Evolutionary conservation across 2,113 vertebrate genomes (phyloP).

Genomic region (Lycaon pictus): DNA sequence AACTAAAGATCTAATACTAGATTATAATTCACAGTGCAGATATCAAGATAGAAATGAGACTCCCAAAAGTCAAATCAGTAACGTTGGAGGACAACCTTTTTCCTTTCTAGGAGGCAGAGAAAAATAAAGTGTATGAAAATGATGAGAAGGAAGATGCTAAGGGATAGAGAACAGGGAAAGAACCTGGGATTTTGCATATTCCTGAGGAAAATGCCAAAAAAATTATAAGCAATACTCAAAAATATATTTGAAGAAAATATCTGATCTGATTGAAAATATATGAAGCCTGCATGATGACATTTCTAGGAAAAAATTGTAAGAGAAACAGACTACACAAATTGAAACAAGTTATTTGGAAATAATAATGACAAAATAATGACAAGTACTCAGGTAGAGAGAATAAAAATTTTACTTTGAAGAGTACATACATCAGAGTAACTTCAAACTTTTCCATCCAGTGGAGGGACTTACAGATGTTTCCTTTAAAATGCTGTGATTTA

Average conservation of each 20-base stretch:
- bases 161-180: neutral
- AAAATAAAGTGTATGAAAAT: neutral
- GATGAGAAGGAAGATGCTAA: neutral
- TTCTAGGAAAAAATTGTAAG: neutral
- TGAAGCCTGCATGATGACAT: neutral
- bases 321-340: neutral
- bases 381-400: neutral
- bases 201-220: neutral
- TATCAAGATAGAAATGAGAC: neutral
- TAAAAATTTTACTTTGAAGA: neutral
- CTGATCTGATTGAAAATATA: neutral
- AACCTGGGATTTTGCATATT: neutral
- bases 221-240: neutral
- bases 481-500: neutral
- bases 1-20: neutral
- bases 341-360: neutral
- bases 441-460: neutral
- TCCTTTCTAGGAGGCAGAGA: neutral
- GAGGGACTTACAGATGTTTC: neutral
- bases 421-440: neutral
- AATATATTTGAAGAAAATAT: neutral
- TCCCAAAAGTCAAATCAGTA: no score
- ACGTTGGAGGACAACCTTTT: neutral
- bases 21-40: neutral
- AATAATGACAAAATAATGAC: neutral